Conservation (phyloP, 2,797 vertebrate genomes). For the Sparus aurata region DNA sequence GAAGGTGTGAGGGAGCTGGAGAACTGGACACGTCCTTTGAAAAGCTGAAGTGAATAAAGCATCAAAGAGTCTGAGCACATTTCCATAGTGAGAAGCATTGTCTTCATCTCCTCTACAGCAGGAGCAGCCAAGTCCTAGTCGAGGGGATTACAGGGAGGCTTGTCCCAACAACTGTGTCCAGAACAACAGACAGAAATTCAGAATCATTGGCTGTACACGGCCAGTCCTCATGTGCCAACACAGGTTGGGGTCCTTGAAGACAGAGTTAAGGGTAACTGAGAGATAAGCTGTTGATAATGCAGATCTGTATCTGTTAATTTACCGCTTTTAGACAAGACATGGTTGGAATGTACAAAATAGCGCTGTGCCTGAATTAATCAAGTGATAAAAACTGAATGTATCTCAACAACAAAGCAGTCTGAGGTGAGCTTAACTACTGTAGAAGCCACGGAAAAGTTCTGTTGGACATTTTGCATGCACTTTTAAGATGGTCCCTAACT, state of each 20-base stretch:
- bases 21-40: conserved; percentile 75
- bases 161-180: conserved; percentile 58
- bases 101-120: conserved; percentile 61
- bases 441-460: background rate
- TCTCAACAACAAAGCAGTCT: background rate
- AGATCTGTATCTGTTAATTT: background rate
- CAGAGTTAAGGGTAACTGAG: conserved; percentile 3
- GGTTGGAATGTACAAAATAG: background rate
- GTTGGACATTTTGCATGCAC: conserved; percentile 3
- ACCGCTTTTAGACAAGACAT: background rate
- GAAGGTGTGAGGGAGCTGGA: conserved; percentile 46
- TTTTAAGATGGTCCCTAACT: conserved; percentile 3
- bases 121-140: conserved; percentile 42
- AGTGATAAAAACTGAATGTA: background rate
- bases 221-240: conserved; percentile 1
- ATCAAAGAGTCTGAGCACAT: conserved; percentile 72
- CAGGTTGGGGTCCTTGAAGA: conserved; percentile 19
- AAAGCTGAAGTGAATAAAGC: conserved; percentile 79
- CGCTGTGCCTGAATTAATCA: background rate
- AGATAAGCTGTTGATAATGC: background rate
- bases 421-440: background rate
- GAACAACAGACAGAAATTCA: conserved; percentile 51
- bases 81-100: conserved; percentile 44
- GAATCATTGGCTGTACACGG: conserved; percentile 14
- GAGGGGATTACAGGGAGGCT: conserved; percentile 53